These are phyloP conservation scores for Metopolophium dirhodum DNA, from an alignment of 1,140 invertebrate species.

Conservation along the genomic window DNA sequence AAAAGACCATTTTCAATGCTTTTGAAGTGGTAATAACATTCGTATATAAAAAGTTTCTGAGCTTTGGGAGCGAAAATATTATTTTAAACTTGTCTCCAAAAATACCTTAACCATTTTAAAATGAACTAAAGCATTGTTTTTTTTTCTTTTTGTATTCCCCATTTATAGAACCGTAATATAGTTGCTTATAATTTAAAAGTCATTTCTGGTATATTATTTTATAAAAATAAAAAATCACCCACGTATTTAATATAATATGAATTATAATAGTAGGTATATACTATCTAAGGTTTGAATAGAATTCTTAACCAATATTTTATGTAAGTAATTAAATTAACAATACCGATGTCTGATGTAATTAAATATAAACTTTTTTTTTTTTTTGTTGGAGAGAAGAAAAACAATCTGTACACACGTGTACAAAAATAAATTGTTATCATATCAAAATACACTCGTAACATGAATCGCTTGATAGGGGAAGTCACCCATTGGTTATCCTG, in stretches of 20 bases:
- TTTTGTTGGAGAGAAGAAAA: too few species aligned
- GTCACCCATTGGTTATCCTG: too few species aligned
- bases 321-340: not conserved
- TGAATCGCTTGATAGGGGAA: too few species aligned
- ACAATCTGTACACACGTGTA: too few species aligned
- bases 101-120: not conserved
- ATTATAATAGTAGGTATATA: not conserved
- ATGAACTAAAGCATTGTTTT: not conserved
- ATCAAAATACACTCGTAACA: too few species aligned
- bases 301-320: not conserved
- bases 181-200: not conserved
- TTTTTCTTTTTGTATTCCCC: not conserved
- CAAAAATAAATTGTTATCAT: too few species aligned
- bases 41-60: not conserved
- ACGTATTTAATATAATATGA: not conserved
- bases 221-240: not conserved
- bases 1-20: not conserved
- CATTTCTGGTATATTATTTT: not conserved
- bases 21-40: not conserved
- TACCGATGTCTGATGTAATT: not conserved
- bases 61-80: not conserved
- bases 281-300: not conserved
- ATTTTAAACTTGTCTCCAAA: conserved; percentile 4
- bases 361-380: not conserved
- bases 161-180: not conserved